Evolutionary conservation across 1,140 invertebrate species (phyloP).

Genomic region (Carposina sasakii): DNA sequence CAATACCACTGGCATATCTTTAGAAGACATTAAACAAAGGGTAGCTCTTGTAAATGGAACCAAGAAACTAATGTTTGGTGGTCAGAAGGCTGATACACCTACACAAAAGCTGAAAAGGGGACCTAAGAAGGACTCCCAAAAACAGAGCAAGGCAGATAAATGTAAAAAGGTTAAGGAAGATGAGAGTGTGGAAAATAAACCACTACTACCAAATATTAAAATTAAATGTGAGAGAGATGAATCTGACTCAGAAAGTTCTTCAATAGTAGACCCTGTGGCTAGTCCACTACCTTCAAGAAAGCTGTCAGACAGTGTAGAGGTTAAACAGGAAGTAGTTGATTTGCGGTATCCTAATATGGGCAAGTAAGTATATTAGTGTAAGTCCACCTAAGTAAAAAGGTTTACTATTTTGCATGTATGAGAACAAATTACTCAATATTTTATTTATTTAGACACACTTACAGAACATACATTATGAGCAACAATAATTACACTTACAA

Average conservation of each 20-base stretch:
- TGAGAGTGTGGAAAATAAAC: slow-evolving; percentile 47
- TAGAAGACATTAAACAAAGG: slow-evolving; percentile 64
- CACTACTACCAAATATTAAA: slow-evolving; percentile 55
- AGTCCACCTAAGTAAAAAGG: no score
- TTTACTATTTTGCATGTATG: no score
- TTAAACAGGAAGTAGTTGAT: slow-evolving; percentile 52
- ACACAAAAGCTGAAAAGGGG: slow-evolving; percentile 46
- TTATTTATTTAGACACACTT: no score
- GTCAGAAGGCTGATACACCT: slow-evolving; percentile 45
- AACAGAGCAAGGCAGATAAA: slow-evolving; percentile 33
- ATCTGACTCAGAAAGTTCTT: slow-evolving; percentile 57
- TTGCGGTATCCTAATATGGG: slow-evolving; percentile 35
- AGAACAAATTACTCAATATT: no score
- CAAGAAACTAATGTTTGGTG: slow-evolving; percentile 64
- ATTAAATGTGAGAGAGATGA: slow-evolving; percentile 62
- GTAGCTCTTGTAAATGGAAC: slow-evolving; percentile 56
- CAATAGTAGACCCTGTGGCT: slow-evolving; percentile 44
- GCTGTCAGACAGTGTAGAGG: slow-evolving; percentile 39
- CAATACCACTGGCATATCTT: slow-evolving; percentile 56
- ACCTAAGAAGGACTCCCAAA: slow-evolving; percentile 46
- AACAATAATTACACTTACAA: no score
- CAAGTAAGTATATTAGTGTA: slow-evolving; percentile 29
- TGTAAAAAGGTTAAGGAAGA: slow-evolving; percentile 43
- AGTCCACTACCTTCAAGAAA: slow-evolving; percentile 49
- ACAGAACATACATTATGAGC: no score